These are phyloP conservation scores for Neostethus bicornis DNA, from an alignment of 2,797 vertebrate genomes.

Conservation along the genomic window DNA sequence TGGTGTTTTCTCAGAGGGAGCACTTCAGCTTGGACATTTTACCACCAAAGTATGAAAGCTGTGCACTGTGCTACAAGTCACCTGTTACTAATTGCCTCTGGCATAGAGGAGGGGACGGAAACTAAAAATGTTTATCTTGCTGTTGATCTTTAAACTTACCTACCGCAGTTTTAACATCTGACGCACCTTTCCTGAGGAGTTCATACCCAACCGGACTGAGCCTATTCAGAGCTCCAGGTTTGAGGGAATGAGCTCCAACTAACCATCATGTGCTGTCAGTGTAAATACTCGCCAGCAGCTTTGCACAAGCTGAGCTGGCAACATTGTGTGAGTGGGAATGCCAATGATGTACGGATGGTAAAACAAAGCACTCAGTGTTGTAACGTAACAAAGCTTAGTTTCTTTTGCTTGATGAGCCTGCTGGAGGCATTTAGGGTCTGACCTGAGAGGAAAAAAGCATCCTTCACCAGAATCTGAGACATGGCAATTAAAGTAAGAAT, in stretches of 20 bases:
- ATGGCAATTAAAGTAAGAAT: background rate
- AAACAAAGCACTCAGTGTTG: conserved; percentile 16
- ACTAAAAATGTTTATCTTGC: conserved; percentile 59
- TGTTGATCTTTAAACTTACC: conserved; percentile 68
- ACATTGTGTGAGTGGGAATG: background rate
- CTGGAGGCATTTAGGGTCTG: background rate
- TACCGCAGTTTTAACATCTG: conserved; percentile 47
- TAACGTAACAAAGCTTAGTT: conserved; percentile 13
- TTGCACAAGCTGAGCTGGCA: background rate
- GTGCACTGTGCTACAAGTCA: conserved; percentile 57
- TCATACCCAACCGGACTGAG: conserved; percentile 21
- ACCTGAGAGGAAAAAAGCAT: conserved; percentile 2
- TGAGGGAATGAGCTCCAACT: conserved; percentile 4
- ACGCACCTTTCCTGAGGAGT: conserved; percentile 13
- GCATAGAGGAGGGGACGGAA: conserved; percentile 45
- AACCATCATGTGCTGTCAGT: conserved; percentile 7
- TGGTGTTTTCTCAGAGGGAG: conserved; percentile 24
- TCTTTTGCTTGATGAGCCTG: conserved; percentile 5
- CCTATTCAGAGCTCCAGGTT: conserved; percentile 18
- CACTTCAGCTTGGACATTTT: conserved; percentile 30
- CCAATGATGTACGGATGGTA: background rate
- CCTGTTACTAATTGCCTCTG: conserved; percentile 57
- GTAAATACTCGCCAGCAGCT: conserved; percentile 6
- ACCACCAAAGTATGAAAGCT: conserved; percentile 43
- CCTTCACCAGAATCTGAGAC: background rate